Evolutionary conservation across 1,140 invertebrate genomes (phyloP).

Genomic region (Xylocopa sonorina): DNA sequence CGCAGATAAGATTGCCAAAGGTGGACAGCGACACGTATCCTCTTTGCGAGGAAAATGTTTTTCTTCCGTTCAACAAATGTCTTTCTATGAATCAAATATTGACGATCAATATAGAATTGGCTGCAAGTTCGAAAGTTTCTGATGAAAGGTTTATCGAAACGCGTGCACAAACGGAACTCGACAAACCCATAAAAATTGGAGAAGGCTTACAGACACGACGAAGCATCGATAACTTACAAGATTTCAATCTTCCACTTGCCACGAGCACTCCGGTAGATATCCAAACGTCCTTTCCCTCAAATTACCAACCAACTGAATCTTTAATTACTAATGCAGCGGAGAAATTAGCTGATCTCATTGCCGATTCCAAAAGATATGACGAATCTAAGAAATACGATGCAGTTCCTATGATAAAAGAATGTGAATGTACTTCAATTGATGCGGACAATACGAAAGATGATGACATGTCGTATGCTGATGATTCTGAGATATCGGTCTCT

Average conservation of each 20-base stretch:
- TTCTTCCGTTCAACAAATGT: neutral
- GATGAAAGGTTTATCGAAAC: neutral
- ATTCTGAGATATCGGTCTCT: slow-evolving; percentile 10
- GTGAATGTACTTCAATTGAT: neutral
- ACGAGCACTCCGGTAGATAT: slow-evolving; percentile 10
- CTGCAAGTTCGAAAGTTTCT: neutral
- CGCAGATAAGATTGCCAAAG: neutral
- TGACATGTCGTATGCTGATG: slow-evolving; percentile 8
- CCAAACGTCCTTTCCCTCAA: neutral
- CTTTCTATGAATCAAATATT: slow-evolving; percentile 24
- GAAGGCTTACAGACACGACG: neutral
- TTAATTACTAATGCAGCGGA: neutral
- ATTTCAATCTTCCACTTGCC: neutral
- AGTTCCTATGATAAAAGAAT: neutral
- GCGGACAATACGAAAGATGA: neutral
- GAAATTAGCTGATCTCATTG: neutral
- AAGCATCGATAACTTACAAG: neutral
- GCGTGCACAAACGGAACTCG: too few relatives aligned
- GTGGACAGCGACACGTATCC: slow-evolving; percentile 2
- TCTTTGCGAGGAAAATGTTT: neutral
- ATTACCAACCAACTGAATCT: neutral
- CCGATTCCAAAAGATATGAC: neutral
- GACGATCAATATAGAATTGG: neutral
- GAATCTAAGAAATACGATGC: neutral
- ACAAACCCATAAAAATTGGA: neutral